These are phyloP conservation scores for Corythoichthys haematopterus DNA, from an alignment of 2,113 vertebrate species.

Conservation along the genomic window DNA sequence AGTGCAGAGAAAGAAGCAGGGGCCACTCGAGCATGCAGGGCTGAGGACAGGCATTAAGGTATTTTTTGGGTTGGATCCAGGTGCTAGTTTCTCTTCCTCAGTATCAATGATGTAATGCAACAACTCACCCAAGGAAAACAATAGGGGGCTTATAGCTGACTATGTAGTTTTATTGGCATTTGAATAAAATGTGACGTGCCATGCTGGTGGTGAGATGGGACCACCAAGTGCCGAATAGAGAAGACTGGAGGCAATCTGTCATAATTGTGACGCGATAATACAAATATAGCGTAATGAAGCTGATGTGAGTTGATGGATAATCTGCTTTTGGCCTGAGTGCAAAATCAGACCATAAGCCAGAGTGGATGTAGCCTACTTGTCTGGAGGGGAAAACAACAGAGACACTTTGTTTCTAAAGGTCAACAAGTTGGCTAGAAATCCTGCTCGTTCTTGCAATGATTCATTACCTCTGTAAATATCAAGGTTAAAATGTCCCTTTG, in stretches of 20 bases:
- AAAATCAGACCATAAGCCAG: conserved; percentile 6
- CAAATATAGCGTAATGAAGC: conserved; percentile 20
- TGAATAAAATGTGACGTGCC: conserved; percentile 46
- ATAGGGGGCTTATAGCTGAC: conserved; percentile 45
- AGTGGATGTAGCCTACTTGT: neutral
- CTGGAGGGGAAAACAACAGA: conserved; percentile 1
- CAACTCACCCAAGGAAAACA: conserved; percentile 39
- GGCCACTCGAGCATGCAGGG: conserved; percentile 20
- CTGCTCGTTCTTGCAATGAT: neutral
- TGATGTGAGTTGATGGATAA: conserved; percentile 19
- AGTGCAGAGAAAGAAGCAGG: conserved; percentile 18
- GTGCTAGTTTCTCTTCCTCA: conserved; percentile 25
- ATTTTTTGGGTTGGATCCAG: conserved; percentile 49
- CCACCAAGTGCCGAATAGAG: conserved; percentile 1
- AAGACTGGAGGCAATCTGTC: conserved; percentile 15
- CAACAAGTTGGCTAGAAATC: conserved; percentile 3
- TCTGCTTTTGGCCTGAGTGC: conserved; percentile 1
- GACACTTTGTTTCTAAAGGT: conserved; percentile 8
- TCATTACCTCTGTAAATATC: neutral
- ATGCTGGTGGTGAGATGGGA: conserved; percentile 39
- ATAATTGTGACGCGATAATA: conserved; percentile 9
- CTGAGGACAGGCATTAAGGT: conserved; percentile 27
- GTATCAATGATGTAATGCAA: conserved; percentile 18
- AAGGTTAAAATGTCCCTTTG: conserved; percentile 2
- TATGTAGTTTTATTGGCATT: conserved; percentile 40